Evolutionary conservation across 2,888 invertebrate species (phyloP), one percentile per base, ranked within the genome.

Genomic region (Caradrina clavipalpis): DNA sequence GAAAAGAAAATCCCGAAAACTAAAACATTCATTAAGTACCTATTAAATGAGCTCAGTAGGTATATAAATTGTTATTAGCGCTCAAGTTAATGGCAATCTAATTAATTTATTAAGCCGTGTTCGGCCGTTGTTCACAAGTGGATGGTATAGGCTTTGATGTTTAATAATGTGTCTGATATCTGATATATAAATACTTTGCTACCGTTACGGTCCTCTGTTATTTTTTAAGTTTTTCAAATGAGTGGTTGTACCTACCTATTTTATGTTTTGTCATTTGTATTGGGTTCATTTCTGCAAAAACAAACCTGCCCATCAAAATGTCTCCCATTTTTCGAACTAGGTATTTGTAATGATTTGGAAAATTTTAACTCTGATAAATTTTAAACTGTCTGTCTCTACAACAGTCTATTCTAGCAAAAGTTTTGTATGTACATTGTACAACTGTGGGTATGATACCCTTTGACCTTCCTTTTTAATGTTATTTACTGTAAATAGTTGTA

Each of bases 31-130:
- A 72, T 62, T 47, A 45, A 45, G 45, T 45, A 60, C 17, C 1
- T 51, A 35, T 19, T 26, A 31, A 53, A 61, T 21, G 26, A 70
- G 13, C n/a, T 22, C n/a, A 42, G 19, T 22, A 13, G 22, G 51
- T 51, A 51, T 51, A 22, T 22, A 19, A 42, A 35, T 55, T 42
- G 13, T 49, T 55, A 70, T 55, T 65, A 22, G 6, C 47, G 54
- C 31, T 55, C 49, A 64, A 70, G 22, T 65, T 65, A 22, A 42
- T 55, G 49, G 19, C 42, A 42, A 19, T 35, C 47, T 42, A 26
- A 73, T 54, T 54, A 22, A 73, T 63, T 70, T 54, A 39, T 11
- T 22, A 55, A 73, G 39, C 39, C n/a, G 17, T 42, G 63, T 31
- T 54, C 47, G n/a, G n/a, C 6, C 51, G 35, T 47, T 39, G n/a